Evolutionary conservation across 2,888 invertebrate species (phyloP).

Genomic region (Tinea trinotella): DNA sequence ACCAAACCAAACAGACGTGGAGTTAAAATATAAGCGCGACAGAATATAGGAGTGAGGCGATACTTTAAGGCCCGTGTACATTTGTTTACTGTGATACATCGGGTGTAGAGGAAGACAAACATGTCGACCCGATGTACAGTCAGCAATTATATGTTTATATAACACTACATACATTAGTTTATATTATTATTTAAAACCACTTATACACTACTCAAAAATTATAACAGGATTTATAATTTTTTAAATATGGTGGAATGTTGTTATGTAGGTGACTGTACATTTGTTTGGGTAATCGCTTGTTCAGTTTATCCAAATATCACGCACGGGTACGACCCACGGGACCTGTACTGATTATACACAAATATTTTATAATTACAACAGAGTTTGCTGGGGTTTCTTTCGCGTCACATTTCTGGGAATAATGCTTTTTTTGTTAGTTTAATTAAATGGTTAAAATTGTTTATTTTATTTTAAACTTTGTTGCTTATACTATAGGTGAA

Average conservation of each 20-base stretch:
- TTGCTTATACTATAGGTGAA: too few relatives aligned
- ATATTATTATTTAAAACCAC: too few relatives aligned
- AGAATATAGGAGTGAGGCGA: conserved; percentile 9
- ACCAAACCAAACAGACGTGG: background rate
- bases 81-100: conserved; percentile 19
- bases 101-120: conserved; percentile 18
- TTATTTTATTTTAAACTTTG: too few relatives aligned
- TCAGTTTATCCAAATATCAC: conserved; percentile 18
- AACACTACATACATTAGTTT: too few relatives aligned
- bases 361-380: conserved; percentile 14
- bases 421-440: too few relatives aligned
- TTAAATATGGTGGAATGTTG: too few relatives aligned
- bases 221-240: background rate
- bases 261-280: background rate
- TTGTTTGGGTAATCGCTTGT: conserved; percentile 20
- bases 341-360: conserved; percentile 8
- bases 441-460: too few relatives aligned
- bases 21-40: conserved; percentile 16
- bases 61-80: conserved; percentile 17
- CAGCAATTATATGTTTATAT: background rate
- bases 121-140: conserved; percentile 7
- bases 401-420: too few relatives aligned
- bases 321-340: conserved; percentile 15
- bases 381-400: too few relatives aligned
- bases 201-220: too few relatives aligned